phyloP scores from a whole-genome alignment of 1,140 invertebrate species.

The Tetranychus cinnabarinus region DNA sequence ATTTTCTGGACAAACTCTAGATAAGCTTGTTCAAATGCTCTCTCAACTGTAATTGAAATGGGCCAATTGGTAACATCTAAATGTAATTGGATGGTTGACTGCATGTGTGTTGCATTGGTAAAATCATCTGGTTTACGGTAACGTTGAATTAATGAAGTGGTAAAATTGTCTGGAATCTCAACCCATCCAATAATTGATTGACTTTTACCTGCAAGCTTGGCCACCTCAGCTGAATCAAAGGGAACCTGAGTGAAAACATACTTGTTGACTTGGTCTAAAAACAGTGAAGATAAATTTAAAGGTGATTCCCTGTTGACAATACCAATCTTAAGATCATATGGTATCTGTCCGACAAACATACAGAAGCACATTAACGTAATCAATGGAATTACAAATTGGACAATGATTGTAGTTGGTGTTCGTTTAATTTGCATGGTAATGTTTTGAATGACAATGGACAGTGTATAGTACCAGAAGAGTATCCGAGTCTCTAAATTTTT shows the following conservation, averaged over 20 bases:
- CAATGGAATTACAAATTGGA: constrained; percentile 57
- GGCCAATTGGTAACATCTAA: background rate
- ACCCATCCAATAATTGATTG: constrained; percentile 9
- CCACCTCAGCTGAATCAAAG: background rate
- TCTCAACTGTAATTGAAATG: background rate
- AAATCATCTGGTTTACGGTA: background rate
- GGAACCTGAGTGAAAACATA: background rate
- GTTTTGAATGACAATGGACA: background rate
- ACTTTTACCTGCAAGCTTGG: constrained; percentile 5
- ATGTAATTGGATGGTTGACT: background rate
- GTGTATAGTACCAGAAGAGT: background rate
- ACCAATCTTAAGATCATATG: constrained; percentile 50
- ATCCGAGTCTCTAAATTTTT: constrained; percentile 49
- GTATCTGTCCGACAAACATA: constrained; percentile 67
- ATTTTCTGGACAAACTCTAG: background rate
- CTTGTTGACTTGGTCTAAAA: background rate
- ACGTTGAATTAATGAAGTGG: constrained; percentile 5
- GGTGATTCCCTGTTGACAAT: constrained; percentile 31
- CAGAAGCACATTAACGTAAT: constrained; percentile 85
- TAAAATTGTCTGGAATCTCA: constrained; percentile 6
- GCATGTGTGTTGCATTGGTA: background rate
- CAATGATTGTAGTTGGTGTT: constrained; percentile 21
- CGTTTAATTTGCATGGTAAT: constrained; percentile 9
- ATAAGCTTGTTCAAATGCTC: background rate
- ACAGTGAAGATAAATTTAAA: background rate